Evolutionary conservation across 2,888 invertebrate species (phyloP).

Genomic region (Deroplatys truncata): DNA sequence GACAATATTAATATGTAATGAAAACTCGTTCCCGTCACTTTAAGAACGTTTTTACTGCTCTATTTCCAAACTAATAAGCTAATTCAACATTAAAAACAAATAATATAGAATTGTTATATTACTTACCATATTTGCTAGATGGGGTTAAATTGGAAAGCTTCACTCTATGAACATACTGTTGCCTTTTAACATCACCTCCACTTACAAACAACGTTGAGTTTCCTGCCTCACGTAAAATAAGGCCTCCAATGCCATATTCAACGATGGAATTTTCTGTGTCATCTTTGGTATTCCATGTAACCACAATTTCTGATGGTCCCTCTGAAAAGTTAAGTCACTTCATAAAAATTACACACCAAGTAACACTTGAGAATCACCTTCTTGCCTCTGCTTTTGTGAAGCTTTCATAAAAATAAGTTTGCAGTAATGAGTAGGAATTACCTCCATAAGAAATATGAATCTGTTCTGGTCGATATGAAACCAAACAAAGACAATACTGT

Average conservation of each 20-base stretch:
- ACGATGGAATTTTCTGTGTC: slow-evolving; percentile 63
- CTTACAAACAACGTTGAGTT: neutral
- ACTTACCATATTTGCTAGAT: slow-evolving; percentile 59
- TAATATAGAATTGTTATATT: neutral
- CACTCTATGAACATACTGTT: slow-evolving; percentile 77
- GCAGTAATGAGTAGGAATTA: neutral
- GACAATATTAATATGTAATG: no score
- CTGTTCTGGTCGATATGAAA: slow-evolving; percentile 27
- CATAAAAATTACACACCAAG: neutral
- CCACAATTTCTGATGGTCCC: slow-evolving; percentile 62
- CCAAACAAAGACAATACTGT: neutral
- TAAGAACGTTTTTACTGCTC: no score
- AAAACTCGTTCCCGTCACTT: no score
- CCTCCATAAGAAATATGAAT: slow-evolving; percentile 27
- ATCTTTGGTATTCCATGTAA: slow-evolving; percentile 79
- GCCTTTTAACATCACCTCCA: slow-evolving; percentile 53
- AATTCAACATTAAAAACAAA: neutral
- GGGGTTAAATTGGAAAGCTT: slow-evolving; percentile 56
- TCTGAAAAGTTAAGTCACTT: slow-evolving; percentile 44
- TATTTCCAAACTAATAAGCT: no score
- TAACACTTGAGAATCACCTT: no score
- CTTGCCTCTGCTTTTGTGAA: no score
- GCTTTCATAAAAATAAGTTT: no score
- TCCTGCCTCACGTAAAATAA: slow-evolving; percentile 48
- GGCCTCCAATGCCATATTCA: slow-evolving; percentile 65